Evolutionary conservation across 2,797 vertebrate species (phyloP).

Genomic region (Pogoniulus pusillus): DNA sequence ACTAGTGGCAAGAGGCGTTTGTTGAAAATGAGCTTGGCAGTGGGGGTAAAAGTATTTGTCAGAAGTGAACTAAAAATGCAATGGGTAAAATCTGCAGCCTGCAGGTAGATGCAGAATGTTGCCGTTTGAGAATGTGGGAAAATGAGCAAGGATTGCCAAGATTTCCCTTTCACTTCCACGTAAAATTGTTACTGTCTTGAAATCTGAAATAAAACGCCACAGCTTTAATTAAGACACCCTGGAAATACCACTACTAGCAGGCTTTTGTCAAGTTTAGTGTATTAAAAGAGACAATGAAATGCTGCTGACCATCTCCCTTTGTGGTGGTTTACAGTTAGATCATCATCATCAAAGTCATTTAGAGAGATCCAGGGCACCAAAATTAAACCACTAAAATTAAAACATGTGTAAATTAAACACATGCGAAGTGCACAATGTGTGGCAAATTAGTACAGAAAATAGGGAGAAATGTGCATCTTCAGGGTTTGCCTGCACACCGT

Average conservation of each 20-base stretch:
- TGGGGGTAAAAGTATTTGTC: background rate
- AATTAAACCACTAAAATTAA: conserved; percentile 70
- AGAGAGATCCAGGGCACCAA: conserved; percentile 51
- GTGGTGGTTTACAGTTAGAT: conserved; percentile 21
- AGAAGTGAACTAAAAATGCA: background rate
- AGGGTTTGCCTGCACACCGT: conserved; percentile 57
- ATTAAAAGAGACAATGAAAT: conserved; percentile 12
- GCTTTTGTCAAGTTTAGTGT: conserved; percentile 48
- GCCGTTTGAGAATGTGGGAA: background rate
- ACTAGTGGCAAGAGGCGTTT: background rate
- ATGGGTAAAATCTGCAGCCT: background rate
- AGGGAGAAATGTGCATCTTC: conserved; percentile 67
- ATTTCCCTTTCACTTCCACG: background rate
- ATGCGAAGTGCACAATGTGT: conserved; percentile 67
- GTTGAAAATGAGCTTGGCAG: background rate
- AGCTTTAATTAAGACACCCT: conserved; percentile 36
- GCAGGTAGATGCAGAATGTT: background rate
- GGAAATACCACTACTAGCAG: background rate
- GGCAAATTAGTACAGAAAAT: conserved; percentile 74
- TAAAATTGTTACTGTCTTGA: background rate
- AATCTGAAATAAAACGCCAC: conserved; percentile 6
- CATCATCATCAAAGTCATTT: conserved; percentile 36
- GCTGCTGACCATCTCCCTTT: conserved; percentile 39
- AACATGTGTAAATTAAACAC: conserved; percentile 76
- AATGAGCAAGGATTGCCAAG: background rate